phyloP scores from a whole-genome alignment of 2,797 vertebrate species.

The Platalea minor region DNA sequence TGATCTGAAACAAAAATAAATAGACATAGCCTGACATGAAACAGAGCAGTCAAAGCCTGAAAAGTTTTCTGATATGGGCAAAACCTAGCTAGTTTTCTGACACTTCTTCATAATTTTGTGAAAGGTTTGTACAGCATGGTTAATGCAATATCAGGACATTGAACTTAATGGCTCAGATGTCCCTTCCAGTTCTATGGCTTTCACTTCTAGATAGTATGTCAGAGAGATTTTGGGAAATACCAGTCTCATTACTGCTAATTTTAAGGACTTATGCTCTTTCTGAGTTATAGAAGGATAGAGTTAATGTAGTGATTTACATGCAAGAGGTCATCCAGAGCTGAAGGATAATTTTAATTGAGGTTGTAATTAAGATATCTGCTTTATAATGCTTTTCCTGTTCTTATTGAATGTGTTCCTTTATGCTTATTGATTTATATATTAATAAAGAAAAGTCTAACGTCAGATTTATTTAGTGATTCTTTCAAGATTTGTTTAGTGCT shows the following conservation, averaged over 20 bases:
- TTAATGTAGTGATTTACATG: slow-evolving; percentile 7
- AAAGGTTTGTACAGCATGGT: not conserved
- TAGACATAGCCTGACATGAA: not conserved
- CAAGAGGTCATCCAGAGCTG: not conserved
- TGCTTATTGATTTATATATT: slow-evolving; percentile 46
- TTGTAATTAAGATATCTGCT: slow-evolving; percentile 31
- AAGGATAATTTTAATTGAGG: slow-evolving; percentile 49
- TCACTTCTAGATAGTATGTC: not conserved
- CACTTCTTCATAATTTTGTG: not conserved
- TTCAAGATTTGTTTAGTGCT: slow-evolving; percentile 12
- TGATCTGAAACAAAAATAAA: not conserved
- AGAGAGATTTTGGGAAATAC: not conserved
- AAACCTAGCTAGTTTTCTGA: not conserved
- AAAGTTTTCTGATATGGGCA: not conserved
- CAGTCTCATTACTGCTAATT: not conserved
- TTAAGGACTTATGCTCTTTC: not conserved
- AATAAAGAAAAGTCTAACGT: not conserved
- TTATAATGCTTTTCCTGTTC: not conserved
- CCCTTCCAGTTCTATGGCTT: not conserved
- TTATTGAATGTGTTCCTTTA: slow-evolving; percentile 22
- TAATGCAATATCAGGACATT: not conserved
- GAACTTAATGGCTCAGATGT: not conserved
- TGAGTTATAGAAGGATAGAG: not conserved
- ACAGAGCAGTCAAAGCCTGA: not conserved
- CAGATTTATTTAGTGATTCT: slow-evolving; percentile 36